Base-by-base conservation (phyloP, 2,797 vertebrate genomes). In the Leuciscus waleckii region DNA sequence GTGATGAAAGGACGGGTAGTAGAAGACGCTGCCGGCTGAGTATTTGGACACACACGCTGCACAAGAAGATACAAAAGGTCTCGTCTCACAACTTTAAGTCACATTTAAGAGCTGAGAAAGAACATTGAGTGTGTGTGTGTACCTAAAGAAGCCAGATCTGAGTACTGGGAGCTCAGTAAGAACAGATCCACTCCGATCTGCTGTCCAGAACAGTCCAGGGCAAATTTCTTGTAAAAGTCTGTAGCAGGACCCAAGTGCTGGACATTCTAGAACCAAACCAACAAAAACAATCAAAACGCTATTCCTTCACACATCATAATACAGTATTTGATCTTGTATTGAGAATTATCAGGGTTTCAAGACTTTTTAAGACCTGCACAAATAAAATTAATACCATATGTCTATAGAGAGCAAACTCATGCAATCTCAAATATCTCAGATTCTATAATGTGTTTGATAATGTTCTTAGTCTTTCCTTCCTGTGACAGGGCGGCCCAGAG, bases 211-310 rank as follows among this genome's bases (percentile, higher is more conserved):
- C 98, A 99, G 91, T 99, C 98, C 93, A 99, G 93, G n/a, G 98
- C 98, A 7, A 99, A 94, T 88, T 99, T 99, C 94, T 99, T 99
- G 87, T 99, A 99, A 93, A 99, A 99, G 92, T 99, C 98, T 3
- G 98, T 99, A 77, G 98, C 98, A 21, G 98, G 98, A 85, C 97
- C 97, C 79, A 99, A 96, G 92, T 99, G 97, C 78, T 98, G 97
- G 26, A 98, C 96, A 16, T 97, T 97, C 98, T 99, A 70, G 0
- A 80, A 1, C 81, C 0, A 85, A 61, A 71, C 74, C 23, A 68
- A n/a, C 41, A 82, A 49, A 85, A 61, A 71, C 74, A 21, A 68
- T 21, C 41, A 82, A 49, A 65, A 74, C 29, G 79, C 49, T 32
- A 84, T 76, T 85, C 61, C 85, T 81, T 46, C 21, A 9, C 67